phyloP scores from a whole-genome alignment of 2,888 invertebrate species.

The Oxytorus armatus region DNA sequence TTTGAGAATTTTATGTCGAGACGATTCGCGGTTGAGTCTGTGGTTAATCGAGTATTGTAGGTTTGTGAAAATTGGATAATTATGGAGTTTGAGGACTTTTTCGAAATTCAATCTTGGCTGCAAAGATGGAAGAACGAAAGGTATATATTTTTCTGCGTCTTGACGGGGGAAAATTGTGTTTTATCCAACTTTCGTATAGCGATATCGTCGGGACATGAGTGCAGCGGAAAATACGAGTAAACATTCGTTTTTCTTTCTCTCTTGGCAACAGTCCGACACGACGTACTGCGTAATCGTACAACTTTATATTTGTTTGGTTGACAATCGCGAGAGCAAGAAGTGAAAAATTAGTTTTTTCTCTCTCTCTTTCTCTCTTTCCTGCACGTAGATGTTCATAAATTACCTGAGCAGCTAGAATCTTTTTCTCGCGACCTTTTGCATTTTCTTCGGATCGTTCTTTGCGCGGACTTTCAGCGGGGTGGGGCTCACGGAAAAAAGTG shows the following conservation, averaged over 20 bases:
- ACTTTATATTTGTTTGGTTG: slow-evolving; percentile 15
- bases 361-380: not conserved
- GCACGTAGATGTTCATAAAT: not conserved
- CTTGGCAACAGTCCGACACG: not conserved
- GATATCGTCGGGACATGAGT: not conserved
- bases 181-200: not conserved
- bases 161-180: too few species aligned
- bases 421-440: slow-evolving; percentile 1
- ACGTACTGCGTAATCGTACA: slow-evolving; percentile 15
- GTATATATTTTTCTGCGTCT: too few species aligned
- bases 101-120: too few species aligned
- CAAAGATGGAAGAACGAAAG: too few species aligned
- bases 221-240: slow-evolving; percentile 17
- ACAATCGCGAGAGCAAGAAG: slow-evolving; percentile 8
- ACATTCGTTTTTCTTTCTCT: slow-evolving; percentile 17
- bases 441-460: slow-evolving; percentile 13
- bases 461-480: not conserved
- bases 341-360: slow-evolving; percentile 10
- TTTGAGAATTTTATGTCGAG: too few species aligned
- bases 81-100: too few species aligned
- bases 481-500: not conserved
- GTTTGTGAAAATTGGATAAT: too few species aligned
- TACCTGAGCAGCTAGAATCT: not conserved
- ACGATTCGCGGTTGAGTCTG: too few species aligned
- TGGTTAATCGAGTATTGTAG: too few species aligned